Conservation (phyloP, 2,113 vertebrate species). For the Carettochelys insculpta region DNA sequence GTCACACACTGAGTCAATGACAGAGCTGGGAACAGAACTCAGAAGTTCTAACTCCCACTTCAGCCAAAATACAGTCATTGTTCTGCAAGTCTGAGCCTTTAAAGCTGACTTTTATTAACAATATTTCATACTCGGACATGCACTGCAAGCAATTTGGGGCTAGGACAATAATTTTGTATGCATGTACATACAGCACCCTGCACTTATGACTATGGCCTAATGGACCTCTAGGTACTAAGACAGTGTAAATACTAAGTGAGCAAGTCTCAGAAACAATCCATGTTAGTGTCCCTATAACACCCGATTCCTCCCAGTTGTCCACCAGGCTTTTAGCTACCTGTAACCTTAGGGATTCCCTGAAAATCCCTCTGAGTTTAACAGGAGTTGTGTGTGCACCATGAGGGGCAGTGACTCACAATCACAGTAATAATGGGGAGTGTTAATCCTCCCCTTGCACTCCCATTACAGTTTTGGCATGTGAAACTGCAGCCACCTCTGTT, state of each 20-base stretch:
- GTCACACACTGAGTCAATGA: fast-evolving
- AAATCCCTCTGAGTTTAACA: not conserved
- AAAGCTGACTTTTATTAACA: not conserved
- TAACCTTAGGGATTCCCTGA: not conserved
- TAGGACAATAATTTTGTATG: not conserved
- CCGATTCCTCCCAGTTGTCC: not conserved
- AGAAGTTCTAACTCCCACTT: not conserved
- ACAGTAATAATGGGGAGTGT: not conserved
- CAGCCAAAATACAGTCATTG: not conserved
- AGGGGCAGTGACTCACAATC: not conserved
- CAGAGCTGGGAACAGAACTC: not conserved
- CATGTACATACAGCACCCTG: not conserved
- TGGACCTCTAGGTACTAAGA: not conserved
- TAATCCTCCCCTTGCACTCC: not conserved
- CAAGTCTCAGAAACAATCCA: fast-evolving
- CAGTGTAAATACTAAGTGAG: not conserved
- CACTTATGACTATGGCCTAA: not conserved
- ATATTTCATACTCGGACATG: not conserved
- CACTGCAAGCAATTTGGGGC: not conserved
- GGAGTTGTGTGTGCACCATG: fast-evolving
- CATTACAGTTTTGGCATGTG: not conserved
- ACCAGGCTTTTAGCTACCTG: fast-evolving
- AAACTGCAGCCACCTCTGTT: constrained; percentile 2
- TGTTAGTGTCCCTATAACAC: not conserved
- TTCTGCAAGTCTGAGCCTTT: not conserved